Evolutionary conservation across 2,797 vertebrate genomes (phyloP).

Genomic region (Tinamus major): DNA sequence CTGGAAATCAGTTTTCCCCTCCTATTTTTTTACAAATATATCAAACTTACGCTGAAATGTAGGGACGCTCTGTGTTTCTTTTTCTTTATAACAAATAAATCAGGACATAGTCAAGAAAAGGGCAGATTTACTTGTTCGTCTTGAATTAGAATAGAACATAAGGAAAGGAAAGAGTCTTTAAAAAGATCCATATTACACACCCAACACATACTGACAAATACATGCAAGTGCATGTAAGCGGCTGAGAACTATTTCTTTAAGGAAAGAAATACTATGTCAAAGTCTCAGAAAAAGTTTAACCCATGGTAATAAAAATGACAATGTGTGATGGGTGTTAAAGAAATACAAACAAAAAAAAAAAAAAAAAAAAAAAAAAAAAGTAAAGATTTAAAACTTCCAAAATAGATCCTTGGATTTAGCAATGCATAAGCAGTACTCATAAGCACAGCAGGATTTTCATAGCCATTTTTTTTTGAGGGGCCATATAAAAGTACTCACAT

Average conservation of each 20-base stretch:
- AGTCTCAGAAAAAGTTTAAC: slow-evolving; percentile 2
- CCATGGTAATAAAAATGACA: neutral
- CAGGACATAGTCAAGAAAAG: neutral
- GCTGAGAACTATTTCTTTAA: neutral
- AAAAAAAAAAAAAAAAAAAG: neutral
- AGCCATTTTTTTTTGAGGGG: neutral
- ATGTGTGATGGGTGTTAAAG: neutral
- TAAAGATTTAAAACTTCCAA: neutral
- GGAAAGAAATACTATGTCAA: neutral
- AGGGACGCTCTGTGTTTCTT: neutral
- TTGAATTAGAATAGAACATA: neutral
- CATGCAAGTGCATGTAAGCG: neutral
- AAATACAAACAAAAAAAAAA: neutral
- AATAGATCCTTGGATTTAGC: neutral
- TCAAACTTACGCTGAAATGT: neutral
- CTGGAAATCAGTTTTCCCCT: neutral
- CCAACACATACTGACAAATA: neutral
- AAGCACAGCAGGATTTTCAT: neutral
- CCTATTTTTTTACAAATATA: neutral
- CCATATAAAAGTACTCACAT: neutral
- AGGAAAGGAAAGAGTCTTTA: neutral
- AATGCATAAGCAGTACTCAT: neutral
- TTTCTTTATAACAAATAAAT: neutral
- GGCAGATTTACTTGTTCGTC: neutral
- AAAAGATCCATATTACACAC: neutral